Evolutionary conservation across 2,797 vertebrate genomes (phyloP), one percentile per base, ranked within the genome.

Genomic region (Premnoplex brunnescens): DNA sequence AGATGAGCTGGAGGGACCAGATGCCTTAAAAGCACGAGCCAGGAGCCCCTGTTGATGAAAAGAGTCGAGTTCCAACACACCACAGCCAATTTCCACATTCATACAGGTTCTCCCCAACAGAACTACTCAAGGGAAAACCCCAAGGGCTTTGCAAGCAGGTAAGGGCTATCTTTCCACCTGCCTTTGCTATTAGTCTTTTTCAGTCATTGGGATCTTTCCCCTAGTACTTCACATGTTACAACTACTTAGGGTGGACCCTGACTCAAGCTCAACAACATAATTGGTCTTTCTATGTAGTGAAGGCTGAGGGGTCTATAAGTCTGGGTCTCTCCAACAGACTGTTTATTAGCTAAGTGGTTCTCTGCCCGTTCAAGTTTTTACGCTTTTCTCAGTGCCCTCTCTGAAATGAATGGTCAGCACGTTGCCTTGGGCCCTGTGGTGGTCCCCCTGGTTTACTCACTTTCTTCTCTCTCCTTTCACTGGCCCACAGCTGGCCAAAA

Each of bases 401-500:
- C 58, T 74, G 51, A 76, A 85, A 54, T 19, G 37, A 17, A 15
- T 3, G 4, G 13, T 52, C 56, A 48, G 46, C 2, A 2, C 0
- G 0, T 41, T 88, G 39, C 36, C 78, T 58, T 3, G 4, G 39
- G 49, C n/a, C 59, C 0, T 0, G 21, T 36, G 17, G 30, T 36
- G 32, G 62, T 93, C 28, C 37, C 49, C 8, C 6, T 37, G 7
- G 7, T 63, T 69, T 67, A 52, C 16, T 60, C 26, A 18, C 30
- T 43, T 89, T 81, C 36, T 66, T 24, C 2, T 81, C 15, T 52
- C 23, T 63, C 62, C n/a, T 72, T 76, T 55, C 36, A 46, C 55
- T 73, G 66, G 27, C 32, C 46, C n/a, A 48, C 41, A 88, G 34
- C 58, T 84, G 46, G 27, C 32, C 75, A 78, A 69, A 89, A 86